Evolutionary conservation across 2,797 vertebrate species (phyloP).

Genomic region (Cirrhinus molitorella): DNA sequence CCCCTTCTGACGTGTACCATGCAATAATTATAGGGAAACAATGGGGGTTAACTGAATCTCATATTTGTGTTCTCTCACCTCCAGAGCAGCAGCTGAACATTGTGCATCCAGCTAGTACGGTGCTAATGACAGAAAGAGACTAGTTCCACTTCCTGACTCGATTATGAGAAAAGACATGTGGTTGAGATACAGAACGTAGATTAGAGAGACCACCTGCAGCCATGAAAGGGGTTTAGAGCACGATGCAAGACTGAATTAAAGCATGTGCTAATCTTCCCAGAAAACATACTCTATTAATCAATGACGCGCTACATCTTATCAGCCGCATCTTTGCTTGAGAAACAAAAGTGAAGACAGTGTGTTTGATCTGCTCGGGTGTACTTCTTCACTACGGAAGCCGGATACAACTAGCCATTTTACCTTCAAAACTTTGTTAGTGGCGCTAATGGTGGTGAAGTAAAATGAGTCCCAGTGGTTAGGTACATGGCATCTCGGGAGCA

Average conservation of each 20-base stretch:
- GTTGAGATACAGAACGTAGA: constrained; percentile 54
- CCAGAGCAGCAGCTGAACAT: constrained; percentile 68
- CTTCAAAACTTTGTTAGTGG: neutral
- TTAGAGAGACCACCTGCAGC: constrained; percentile 57
- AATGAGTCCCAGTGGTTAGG: constrained; percentile 24
- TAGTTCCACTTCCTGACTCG: constrained; percentile 49
- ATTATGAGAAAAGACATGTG: constrained; percentile 55
- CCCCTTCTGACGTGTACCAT: constrained; percentile 67
- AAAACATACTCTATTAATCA: constrained; percentile 53
- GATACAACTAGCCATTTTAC: neutral
- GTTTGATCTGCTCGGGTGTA: neutral
- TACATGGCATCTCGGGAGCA: constrained; percentile 27
- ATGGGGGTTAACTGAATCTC: constrained; percentile 58
- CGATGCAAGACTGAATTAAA: constrained; percentile 53
- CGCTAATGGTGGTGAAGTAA: neutral
- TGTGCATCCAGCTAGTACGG: constrained; percentile 63
- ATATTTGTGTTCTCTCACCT: constrained; percentile 32
- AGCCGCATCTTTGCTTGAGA: neutral
- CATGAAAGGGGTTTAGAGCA: constrained; percentile 57
- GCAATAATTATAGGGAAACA: constrained; percentile 71
- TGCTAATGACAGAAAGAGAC: constrained; percentile 54
- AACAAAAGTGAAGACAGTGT: neutral
- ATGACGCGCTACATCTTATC: neutral
- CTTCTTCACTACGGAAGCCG: neutral
- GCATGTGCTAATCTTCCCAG: constrained; percentile 52